Evolutionary conservation across 2,113 vertebrate species (phyloP).

Genomic region (Cyphomyrus plagiostoma): DNA sequence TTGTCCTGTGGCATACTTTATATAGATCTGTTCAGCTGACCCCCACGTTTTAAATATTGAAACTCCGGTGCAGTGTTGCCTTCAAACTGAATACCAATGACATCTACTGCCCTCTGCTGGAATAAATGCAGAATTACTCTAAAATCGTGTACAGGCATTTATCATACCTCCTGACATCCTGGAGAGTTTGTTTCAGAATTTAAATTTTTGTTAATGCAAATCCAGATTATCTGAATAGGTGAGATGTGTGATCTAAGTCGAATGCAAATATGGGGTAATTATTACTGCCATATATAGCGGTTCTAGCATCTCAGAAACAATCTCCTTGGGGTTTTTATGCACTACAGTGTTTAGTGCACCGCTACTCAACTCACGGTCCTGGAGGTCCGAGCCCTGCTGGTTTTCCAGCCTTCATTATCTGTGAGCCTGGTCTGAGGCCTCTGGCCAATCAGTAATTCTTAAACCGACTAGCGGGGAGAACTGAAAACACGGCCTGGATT

Average conservation of each 20-base stretch:
- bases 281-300: background rate
- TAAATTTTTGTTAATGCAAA: background rate
- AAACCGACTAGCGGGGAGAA: background rate
- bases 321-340: background rate
- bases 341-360: background rate
- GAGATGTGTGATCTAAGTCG: background rate
- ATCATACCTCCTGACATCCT: background rate
- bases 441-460: background rate
- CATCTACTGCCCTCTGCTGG: constrained; percentile 2
- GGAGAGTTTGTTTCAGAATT: background rate
- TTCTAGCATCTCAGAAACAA: background rate
- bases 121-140: background rate
- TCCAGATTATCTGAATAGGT: background rate
- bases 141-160: background rate
- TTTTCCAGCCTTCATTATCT: background rate
- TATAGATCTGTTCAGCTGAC: background rate
- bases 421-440: background rate
- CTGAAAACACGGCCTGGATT: background rate
- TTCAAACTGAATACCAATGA: background rate
- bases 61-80: background rate
- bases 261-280: background rate
- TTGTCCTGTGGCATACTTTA: background rate
- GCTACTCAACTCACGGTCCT: background rate
- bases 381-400: background rate
- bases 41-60: background rate